Conservation (phyloP, 1,140 invertebrate genomes). For the Bacillus rossius region DNA sequence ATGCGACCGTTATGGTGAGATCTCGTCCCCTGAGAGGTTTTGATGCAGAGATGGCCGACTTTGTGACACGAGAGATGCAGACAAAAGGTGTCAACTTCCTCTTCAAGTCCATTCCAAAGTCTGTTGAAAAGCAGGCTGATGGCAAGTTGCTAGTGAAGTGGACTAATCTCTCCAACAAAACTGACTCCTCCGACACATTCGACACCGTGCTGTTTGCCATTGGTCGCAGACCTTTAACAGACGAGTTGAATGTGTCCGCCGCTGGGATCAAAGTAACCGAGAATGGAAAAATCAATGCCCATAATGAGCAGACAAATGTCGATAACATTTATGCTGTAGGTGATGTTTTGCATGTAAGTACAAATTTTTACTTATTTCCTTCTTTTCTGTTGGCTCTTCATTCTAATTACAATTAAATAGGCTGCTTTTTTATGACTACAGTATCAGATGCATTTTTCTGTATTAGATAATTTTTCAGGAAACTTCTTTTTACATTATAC, state of each 20-base stretch:
- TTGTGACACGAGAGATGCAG: conserved; percentile 80
- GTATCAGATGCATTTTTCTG: no score
- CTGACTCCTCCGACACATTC: conserved; percentile 52
- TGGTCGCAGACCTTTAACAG: conserved; percentile 66
- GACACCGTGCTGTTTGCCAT: conserved; percentile 85
- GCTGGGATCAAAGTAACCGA: conserved; percentile 57
- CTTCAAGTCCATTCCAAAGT: conserved; percentile 67
- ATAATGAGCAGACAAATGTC: conserved; percentile 80
- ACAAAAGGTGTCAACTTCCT: conserved; percentile 81
- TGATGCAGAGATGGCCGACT: conserved; percentile 93
- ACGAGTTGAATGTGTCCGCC: conserved; percentile 59
- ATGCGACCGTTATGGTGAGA: conserved; percentile 86
- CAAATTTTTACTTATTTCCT: no score
- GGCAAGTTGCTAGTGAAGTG: conserved; percentile 67
- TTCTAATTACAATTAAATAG: neutral
- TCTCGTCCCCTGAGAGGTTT: conserved; percentile 93
- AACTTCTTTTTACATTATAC: no score
- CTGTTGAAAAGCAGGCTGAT: conserved; percentile 62
- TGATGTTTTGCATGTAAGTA: conserved; percentile 78
- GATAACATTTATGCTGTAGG: conserved; percentile 89
- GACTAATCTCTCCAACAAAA: conserved; percentile 42
- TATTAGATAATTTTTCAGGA: no score
- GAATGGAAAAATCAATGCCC: conserved; percentile 59
- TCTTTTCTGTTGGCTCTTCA: no score
- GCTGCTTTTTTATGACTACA: no score